Evolutionary conservation across 2,888 invertebrate genomes (phyloP).

Genomic region (Tortricodes alternella): DNA sequence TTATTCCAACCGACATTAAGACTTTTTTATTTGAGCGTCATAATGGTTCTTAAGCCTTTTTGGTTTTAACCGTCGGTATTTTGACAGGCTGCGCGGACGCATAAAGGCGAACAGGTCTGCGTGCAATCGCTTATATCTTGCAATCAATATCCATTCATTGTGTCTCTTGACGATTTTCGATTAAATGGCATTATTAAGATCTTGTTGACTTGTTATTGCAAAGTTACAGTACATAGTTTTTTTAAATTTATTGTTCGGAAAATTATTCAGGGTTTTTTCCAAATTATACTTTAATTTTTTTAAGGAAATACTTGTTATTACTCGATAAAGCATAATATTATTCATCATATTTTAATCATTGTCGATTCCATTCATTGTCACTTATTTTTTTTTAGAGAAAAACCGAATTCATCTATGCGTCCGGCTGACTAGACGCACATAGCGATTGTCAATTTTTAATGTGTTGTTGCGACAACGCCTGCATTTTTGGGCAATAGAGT

Average conservation of each 20-base stretch:
- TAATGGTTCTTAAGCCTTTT: neutral
- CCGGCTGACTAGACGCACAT: constrained; percentile 44
- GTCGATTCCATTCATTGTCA: neutral
- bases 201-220: constrained; percentile 32
- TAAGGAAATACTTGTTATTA: too few relatives aligned
- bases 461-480: constrained; percentile 54
- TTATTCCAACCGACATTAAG: neutral
- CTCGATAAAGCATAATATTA: too few relatives aligned
- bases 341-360: too few relatives aligned
- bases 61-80: constrained; percentile 6
- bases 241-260: too few relatives aligned
- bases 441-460: constrained; percentile 61
- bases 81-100: constrained; percentile 40
- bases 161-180: constrained; percentile 52
- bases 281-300: too few relatives aligned
- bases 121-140: constrained; percentile 61
- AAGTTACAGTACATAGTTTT: constrained; percentile 14
- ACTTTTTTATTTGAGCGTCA: neutral
- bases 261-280: too few relatives aligned
- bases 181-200: constrained; percentile 50
- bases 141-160: constrained; percentile 62
- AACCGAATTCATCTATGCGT: constrained; percentile 28
- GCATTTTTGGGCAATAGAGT: constrained; percentile 72
- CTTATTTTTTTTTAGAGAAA: constrained; percentile 5
- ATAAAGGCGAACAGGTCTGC: constrained; percentile 57